These are phyloP conservation scores for Stenodera caucasica DNA, from an alignment of 2,888 invertebrate genomes.

Conservation along the genomic window DNA sequence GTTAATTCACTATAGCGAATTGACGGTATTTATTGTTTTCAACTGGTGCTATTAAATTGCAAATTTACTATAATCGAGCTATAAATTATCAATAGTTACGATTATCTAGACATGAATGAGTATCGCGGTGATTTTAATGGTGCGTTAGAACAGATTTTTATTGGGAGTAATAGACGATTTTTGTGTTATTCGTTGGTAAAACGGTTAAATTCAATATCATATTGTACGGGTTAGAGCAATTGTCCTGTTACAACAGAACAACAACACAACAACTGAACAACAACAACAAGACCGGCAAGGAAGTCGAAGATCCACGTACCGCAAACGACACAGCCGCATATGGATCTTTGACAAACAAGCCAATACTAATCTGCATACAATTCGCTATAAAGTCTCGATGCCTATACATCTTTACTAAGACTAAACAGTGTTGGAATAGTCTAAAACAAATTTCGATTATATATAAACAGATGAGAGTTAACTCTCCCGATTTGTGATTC, in stretches of 20 bases:
- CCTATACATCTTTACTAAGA: conserved; percentile 29
- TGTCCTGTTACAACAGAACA: conserved; percentile 9
- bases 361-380: conserved; percentile 49
- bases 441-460: background rate
- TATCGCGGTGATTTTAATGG: conserved; percentile 11
- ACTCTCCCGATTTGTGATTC: conserved; percentile 37
- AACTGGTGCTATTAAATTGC: conserved; percentile 8
- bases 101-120: conserved; percentile 7
- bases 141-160: background rate
- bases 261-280: conserved; percentile 2
- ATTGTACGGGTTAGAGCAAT: conserved; percentile 11
- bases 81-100: conserved; percentile 8
- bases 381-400: conserved; percentile 39
- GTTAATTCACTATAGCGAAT: conserved; percentile 9
- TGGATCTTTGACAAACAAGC: conserved; percentile 47
- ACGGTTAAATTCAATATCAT: conserved; percentile 5
- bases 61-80: conserved; percentile 7
- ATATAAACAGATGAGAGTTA: no score
- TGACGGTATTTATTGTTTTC: conserved; percentile 13
- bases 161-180: no score
- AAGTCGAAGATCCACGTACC: conserved; percentile 11
- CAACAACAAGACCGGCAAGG: conserved; percentile 7
- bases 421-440: background rate
- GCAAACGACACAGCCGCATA: conserved; percentile 19
- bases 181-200: background rate